Evolutionary conservation across 35 echinoderm and acorn worm species (phyloP).

Genomic region (Acanthaster planci): DNA sequence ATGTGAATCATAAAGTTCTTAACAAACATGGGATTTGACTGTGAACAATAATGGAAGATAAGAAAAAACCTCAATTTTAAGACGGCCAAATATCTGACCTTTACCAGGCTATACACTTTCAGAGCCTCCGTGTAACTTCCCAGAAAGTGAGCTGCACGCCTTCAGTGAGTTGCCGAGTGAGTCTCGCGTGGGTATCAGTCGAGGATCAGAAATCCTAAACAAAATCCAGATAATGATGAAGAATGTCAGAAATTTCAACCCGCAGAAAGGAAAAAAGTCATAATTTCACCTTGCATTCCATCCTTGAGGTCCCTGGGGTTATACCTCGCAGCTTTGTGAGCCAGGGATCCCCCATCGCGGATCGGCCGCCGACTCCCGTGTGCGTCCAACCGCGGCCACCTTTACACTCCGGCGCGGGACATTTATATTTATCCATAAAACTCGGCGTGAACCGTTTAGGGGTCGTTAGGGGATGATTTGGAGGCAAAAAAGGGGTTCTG

Average conservation of each 20-base stretch:
- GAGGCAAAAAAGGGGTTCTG: conserved; percentile 13
- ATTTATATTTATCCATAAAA: conserved; percentile 18
- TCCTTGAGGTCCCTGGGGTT: not conserved
- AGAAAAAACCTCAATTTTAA: no score
- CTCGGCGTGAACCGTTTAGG: conserved; percentile 14
- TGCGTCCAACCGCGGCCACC: not conserved
- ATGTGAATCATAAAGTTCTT: no score
- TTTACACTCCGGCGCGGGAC: not conserved
- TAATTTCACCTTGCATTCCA: conserved; percentile 25
- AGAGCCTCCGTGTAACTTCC: no score
- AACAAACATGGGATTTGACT: no score
- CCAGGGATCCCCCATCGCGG: not conserved
- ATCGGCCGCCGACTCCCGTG: not conserved
- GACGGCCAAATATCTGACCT: no score
- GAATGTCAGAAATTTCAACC: conserved; percentile 17
- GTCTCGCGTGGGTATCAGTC: no score
- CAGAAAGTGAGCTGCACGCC: no score
- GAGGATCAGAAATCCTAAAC: no score
- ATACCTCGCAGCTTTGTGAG: not conserved
- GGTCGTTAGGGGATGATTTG: conserved; percentile 12
- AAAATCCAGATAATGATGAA: not conserved
- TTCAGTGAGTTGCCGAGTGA: no score
- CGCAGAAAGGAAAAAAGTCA: not conserved
- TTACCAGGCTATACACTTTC: no score
- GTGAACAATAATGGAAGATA: no score